A percentile compares a stretch with the other conserved stretches of the same genome.
These are phyloP conservation scores for Selenia dentaria DNA, from an alignment of 2,888 invertebrate genomes.

Conservation along the genomic window DNA sequence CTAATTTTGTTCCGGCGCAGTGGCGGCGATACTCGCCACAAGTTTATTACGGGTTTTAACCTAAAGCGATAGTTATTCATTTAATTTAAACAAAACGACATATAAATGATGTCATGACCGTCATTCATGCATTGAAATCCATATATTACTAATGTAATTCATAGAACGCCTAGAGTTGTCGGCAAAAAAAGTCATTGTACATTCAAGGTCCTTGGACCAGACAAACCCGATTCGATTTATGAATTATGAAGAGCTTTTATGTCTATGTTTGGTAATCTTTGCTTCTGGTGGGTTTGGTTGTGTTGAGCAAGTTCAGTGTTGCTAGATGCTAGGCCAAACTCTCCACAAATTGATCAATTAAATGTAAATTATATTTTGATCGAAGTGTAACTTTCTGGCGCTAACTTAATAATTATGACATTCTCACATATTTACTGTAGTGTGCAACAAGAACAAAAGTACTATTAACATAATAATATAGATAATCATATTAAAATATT, in stretches of 20 bases:
- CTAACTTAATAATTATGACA: no score
- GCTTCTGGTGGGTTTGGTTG: slow-evolving; percentile 9
- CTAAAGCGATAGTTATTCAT: no score
- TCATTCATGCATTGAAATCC: slow-evolving; percentile 16
- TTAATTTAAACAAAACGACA: background rate
- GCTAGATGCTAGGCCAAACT: background rate
- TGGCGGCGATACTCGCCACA: no score
- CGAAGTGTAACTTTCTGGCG: no score
- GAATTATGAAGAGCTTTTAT: slow-evolving; percentile 9
- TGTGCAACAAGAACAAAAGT: no score
- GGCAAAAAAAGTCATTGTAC: slow-evolving; percentile 10
- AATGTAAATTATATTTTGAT: no score
- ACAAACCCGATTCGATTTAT: slow-evolving; percentile 4
- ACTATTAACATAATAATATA: no score
- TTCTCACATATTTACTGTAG: no score
- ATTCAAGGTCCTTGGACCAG: slow-evolving; percentile 16
- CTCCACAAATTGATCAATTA: no score
- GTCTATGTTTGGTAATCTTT: slow-evolving; percentile 9
- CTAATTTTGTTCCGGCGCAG: no score
- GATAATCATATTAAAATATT: no score
- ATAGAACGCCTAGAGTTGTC: slow-evolving; percentile 17
- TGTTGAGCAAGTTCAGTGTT: slow-evolving; percentile 1
- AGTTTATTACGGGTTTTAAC: no score
- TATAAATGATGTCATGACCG: slow-evolving; percentile 28
- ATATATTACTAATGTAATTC: slow-evolving; percentile 17